Evolutionary conservation across 2,888 invertebrate species (phyloP), one percentile per base, ranked within the genome.

Genomic region (Acanthosepion esculentum): DNA sequence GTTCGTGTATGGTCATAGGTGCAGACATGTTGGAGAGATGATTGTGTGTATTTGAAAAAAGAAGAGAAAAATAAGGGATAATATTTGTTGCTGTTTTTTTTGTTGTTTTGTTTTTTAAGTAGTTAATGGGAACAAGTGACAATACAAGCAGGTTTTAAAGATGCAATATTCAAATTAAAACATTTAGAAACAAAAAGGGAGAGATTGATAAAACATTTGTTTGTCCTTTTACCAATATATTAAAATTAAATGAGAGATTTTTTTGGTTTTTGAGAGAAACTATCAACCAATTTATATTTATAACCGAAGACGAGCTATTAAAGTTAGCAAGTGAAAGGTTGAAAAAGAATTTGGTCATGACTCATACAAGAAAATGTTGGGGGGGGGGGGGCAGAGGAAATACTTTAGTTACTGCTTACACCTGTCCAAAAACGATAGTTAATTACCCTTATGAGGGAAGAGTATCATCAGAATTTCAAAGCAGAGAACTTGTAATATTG

Each of bases 21-120:
- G 78, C 33, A 78, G 78, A 15, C n/a, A 78, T 78, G n/a, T 78
- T 78, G 15, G 78, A 78, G 3, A 15, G 15, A 15, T n/a, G 4
- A 33, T 10, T n/a, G 7, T 23, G 59, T 59, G 59, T 59, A 23
- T 78, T 78, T 7, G 10, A 78, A 78, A 78, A 78, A n/a, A 12
- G n/a, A 78, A 78, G 92, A 50, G 91, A 94, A 48, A 94, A 64
- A 92, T 95, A 95, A 93, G 95, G 41, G 41, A 41, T 41, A 41
- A 41, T 41, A 41, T 41, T 41, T 41, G 41, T 41, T 41, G 0
- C 2, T 0, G 0, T 41, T 41, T 41, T 41, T 41, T 41, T 41
- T 0, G 2, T 41, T 41, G 41, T 41, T 41, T 41, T 41, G 3
- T 41, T 95, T 95, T 78, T 78, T 33, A 78, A 78, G 15, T n/a